Evolutionary conservation across 1,140 invertebrate species (phyloP).

Genomic region (Chironomus striatipennis): DNA sequence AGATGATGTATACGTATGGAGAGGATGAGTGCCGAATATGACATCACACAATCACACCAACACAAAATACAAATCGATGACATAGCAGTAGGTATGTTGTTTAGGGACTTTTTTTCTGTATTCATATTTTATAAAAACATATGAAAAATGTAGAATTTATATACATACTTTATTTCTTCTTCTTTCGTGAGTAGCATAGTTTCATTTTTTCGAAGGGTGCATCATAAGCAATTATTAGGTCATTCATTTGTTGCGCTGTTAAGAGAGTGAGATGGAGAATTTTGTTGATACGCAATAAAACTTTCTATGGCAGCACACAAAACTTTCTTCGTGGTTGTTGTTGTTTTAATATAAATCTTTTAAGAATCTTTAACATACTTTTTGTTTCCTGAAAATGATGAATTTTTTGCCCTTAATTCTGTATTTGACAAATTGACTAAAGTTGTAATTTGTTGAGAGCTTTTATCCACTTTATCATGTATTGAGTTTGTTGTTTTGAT

Average conservation of each 20-base stretch:
- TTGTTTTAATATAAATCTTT: too few species aligned
- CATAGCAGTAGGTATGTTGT: not conserved
- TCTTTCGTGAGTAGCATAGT: not conserved
- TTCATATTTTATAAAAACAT: not conserved
- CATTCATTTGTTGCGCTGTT: conserved; percentile 13
- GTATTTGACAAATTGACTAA: too few species aligned
- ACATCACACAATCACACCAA: not conserved
- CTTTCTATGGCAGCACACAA: not conserved
- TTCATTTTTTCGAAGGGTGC: conserved; percentile 2
- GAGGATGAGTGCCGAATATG: not conserved
- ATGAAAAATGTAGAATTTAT: not conserved
- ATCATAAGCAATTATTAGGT: conserved; percentile 21
- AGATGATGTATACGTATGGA: not conserved
- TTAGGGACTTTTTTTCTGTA: not conserved
- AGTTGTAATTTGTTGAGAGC: too few species aligned
- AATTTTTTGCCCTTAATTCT: too few species aligned
- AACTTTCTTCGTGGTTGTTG: too few species aligned
- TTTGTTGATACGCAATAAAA: not conserved
- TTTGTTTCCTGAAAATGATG: too few species aligned
- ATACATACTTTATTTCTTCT: not conserved
- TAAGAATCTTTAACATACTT: too few species aligned
- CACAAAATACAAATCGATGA: not conserved
- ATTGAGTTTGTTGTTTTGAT: too few species aligned
- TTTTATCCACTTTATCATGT: too few species aligned
- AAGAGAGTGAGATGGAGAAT: not conserved